Evolutionary conservation across 2,888 invertebrate species (phyloP), one percentile per base, ranked within the genome.

Genomic region (Anorthoa munda): DNA sequence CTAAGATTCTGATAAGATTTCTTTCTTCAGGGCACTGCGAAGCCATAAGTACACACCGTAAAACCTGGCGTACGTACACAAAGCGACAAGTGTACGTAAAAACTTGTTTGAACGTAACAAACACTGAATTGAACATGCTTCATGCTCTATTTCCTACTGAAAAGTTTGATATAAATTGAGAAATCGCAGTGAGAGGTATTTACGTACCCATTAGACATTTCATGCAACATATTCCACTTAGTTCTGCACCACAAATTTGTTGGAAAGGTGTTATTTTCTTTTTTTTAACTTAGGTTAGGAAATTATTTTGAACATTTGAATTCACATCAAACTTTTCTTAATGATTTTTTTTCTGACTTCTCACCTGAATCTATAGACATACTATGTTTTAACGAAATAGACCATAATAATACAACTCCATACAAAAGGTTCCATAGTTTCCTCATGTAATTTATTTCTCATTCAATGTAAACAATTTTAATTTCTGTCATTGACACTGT

Each of bases 1-100:
- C 91, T 88, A 91, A 92, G 93, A 92, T 92, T 93, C 90, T 94
- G 95, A 96, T 96, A 95, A 96, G 92, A 94, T 91, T 91, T 86
- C 72, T 84, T 77, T 80, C 83, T 79, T 85, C 76, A 83, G 79
- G 80, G 86, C 81, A 79, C 82, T 82, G 74, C 74, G n/a, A 67
- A 84, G 79, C 79, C 69, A 66, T 75, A 66, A 70, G 69, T 69
- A 70, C 75, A 84, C 84, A 84, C 78, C 77, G 60, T 68, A 76
- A 79, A 74, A 64, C 66, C 53, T 66, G 58, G 66, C 77, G 69
- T 60, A 65, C 65, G 69, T 67, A n/a, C 60, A 0, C 58, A 66
- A 67, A 50, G 53, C 61, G 63, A 55, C 68, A 69, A 71, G 18
- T 64, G 31, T 71, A 59, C 56, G 55, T 59, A 58, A 18, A 73